phyloP scores from a whole-genome alignment of 2,888 invertebrate genomes.

The Meiosimyza platycephala region DNA sequence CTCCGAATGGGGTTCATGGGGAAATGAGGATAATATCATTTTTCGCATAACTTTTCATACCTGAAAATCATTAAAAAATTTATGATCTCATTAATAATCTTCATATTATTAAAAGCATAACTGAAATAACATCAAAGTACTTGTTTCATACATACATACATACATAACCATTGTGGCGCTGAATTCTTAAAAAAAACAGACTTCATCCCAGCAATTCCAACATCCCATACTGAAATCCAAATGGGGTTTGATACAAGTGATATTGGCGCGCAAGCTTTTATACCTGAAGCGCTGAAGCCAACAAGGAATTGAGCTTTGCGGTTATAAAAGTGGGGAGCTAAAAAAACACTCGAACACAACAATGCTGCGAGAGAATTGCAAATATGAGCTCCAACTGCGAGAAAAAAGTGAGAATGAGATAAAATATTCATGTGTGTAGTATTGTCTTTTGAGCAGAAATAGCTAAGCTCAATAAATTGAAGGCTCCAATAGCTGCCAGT shows the following conservation, averaged over 20 bases:
- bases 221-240: not conserved
- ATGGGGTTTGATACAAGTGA: conserved; percentile 44
- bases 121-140: no score
- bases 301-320: conserved; percentile 22
- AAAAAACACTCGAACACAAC: not conserved
- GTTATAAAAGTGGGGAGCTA: not conserved
- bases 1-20: no score
- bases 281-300: conserved; percentile 50
- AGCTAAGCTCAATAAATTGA: conserved; percentile 26
- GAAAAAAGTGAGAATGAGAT: not conserved
- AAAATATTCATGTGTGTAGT: no score
- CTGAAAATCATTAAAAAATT: no score
- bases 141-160: no score
- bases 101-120: no score
- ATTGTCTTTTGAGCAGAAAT: not conserved
- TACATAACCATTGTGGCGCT: no score
- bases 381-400: conserved; percentile 22
- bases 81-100: no score
- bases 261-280: conserved; percentile 64
- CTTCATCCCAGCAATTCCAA: not conserved
- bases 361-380: not conserved
- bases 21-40: no score
- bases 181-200: not conserved
- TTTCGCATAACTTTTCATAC: no score
- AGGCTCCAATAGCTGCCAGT: conserved; percentile 40